phyloP scores from a whole-genome alignment of 2,888 invertebrate genomes.

The Andrena marginata region DNA sequence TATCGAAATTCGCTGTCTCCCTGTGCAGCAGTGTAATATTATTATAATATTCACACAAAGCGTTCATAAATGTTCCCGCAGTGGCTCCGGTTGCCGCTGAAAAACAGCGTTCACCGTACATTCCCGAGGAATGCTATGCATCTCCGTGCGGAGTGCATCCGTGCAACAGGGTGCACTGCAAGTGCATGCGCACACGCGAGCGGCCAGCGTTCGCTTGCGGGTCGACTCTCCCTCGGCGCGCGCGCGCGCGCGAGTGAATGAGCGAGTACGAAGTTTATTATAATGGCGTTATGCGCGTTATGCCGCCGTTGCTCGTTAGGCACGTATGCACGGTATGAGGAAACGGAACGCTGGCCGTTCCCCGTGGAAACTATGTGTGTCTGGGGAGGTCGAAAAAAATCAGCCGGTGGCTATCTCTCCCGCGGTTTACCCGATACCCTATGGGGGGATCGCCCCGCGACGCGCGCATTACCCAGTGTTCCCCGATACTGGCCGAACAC shows the following conservation, averaged over 20 bases:
- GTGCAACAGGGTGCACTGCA: background rate
- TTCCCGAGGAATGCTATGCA: constrained; percentile 32
- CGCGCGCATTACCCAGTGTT: background rate
- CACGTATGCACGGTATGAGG: constrained; percentile 65
- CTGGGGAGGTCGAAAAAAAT: constrained; percentile 51
- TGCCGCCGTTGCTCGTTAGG: constrained; percentile 66
- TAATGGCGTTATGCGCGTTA: constrained; percentile 67
- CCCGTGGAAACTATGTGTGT: constrained; percentile 39
- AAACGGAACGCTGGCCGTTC: constrained; percentile 50
- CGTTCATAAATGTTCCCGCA: background rate
- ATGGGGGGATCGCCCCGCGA: constrained; percentile 30
- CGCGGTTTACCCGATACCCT: constrained; percentile 39
- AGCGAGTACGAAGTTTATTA: constrained; percentile 66
- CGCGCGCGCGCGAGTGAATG: constrained; percentile 41
- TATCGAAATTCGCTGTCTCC: too few relatives aligned
- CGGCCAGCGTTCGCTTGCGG: background rate
- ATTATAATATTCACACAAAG: background rate
- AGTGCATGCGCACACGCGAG: constrained; percentile 2
- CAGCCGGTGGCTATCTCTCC: constrained; percentile 33
- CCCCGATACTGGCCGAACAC: constrained; percentile 8
- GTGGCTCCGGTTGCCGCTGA: background rate
- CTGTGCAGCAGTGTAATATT: too few relatives aligned
- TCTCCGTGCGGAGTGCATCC: constrained; percentile 26
- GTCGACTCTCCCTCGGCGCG: background rate
- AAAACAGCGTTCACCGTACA: constrained; percentile 42